These are phyloP conservation scores for Pseudopodoces humilis DNA, from an alignment of 2,113 vertebrate species.

Conservation along the genomic window DNA sequence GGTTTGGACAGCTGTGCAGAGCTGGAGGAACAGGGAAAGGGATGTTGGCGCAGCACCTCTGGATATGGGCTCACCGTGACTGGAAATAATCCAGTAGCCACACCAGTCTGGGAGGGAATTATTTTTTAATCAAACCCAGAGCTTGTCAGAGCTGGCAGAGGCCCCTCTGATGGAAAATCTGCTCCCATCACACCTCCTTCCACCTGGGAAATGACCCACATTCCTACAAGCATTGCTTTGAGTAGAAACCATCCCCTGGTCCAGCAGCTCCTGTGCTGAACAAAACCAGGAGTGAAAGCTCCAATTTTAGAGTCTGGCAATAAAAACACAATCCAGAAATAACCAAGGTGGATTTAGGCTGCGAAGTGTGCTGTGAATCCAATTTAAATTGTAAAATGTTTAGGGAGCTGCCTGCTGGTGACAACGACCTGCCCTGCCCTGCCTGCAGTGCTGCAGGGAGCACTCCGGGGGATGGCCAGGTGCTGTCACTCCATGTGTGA, in stretches of 20 bases:
- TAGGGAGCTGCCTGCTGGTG: not conserved
- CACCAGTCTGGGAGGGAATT: not conserved
- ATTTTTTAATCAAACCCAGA: not conserved
- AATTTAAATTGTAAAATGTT: slow-evolving; percentile 22
- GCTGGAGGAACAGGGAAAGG: fast-evolving
- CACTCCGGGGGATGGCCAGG: not conserved
- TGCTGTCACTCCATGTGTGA: not conserved
- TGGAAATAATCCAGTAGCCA: not conserved
- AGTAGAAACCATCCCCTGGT: not conserved
- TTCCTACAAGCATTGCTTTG: not conserved
- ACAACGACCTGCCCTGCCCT: not conserved
- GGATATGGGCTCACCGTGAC: fast-evolving
- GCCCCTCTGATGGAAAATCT: not conserved
- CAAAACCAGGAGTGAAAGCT: not conserved
- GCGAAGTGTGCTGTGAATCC: not conserved
- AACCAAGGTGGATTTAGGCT: not conserved
- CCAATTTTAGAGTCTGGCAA: not conserved
- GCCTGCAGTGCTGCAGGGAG: not conserved
- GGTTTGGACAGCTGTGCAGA: not conserved
- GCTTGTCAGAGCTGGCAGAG: not conserved
- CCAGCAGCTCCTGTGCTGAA: not conserved
- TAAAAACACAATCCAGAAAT: not conserved
- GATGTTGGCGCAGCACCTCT: not conserved
- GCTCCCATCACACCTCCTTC: not conserved
- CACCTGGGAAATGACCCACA: not conserved